A percentile compares a stretch with the other conserved stretches of the same genome.
These are phyloP conservation scores for Triplophysa bombifrons DNA, from an alignment of 2,797 vertebrate genomes.

Conservation along the genomic window DNA sequence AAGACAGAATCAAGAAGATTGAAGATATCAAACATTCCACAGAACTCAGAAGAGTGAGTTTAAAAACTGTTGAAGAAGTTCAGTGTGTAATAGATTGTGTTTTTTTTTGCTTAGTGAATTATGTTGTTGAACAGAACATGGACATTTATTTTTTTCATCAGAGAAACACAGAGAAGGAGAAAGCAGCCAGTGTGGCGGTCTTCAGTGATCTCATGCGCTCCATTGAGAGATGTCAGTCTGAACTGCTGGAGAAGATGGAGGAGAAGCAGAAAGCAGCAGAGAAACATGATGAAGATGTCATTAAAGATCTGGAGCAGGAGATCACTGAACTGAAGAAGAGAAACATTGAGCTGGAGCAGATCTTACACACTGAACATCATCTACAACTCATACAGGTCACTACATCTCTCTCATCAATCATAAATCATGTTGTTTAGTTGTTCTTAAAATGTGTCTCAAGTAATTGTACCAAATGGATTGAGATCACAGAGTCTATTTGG, in stretches of 20 bases:
- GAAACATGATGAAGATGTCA: not conserved
- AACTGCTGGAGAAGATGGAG: not conserved
- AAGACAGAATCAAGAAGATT: no score
- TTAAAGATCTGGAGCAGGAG: not conserved
- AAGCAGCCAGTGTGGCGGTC: not conserved
- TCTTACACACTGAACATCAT: no score
- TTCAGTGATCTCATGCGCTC: not conserved
- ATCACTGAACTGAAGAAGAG: not conserved
- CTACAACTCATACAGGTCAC: no score
- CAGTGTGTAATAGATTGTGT: not conserved
- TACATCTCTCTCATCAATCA: no score
- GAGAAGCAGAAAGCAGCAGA: not conserved
- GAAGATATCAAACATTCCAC: no score
- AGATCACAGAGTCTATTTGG: no score
- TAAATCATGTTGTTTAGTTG: no score
- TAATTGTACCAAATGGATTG: no score
- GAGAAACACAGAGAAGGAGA: slow-evolving; percentile 14
- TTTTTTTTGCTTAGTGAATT: no score
- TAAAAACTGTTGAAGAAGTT: not conserved
- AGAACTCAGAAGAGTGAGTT: not conserved
- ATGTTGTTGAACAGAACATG: no score
- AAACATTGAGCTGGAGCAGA: not conserved
- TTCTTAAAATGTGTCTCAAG: no score
- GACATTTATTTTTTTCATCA: not conserved
- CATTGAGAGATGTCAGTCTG: slow-evolving; percentile 1